Conservation (phyloP, 2,888 invertebrate genomes). For the Polylopha cassiicola region DNA sequence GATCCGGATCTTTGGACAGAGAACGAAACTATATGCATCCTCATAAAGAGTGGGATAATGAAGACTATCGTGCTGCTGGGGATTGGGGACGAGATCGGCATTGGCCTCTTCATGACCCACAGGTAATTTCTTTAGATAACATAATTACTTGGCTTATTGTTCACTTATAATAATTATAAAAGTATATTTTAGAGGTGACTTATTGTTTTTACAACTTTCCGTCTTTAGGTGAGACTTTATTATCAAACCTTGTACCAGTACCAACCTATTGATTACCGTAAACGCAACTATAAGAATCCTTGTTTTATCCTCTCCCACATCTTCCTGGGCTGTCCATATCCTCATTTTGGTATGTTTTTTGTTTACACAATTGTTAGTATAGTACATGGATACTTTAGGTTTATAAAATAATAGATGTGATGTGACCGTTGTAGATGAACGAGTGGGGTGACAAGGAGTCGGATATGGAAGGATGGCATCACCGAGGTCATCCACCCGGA, state of each 20-base stretch:
- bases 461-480: conserved; percentile 70
- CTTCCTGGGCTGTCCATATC: conserved; percentile 73
- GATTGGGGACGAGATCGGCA: conserved; percentile 72
- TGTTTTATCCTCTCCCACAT: conserved; percentile 70
- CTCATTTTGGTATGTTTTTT: conserved; percentile 63
- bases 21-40: conserved; percentile 68
- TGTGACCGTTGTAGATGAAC: conserved; percentile 54
- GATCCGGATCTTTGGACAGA: conserved; percentile 65
- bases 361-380: no score
- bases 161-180: conserved; percentile 2
- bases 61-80: conserved; percentile 73
- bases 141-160: background rate
- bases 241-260: conserved; percentile 57
- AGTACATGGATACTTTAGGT: background rate
- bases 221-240: conserved; percentile 57
- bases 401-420: no score
- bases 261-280: conserved; percentile 65
- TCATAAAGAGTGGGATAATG: conserved; percentile 72
- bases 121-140: conserved; percentile 39
- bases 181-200: conserved; percentile 19
- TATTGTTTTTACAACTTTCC: conserved; percentile 22
- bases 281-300: conserved; percentile 50
- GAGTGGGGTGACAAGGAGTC: conserved; percentile 74
- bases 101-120: conserved; percentile 68
- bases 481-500: conserved; percentile 64